Percentiles rank a stretch among this genome's conserved stretches.
Conservation (phyloP, 1,140 invertebrate species). For the Plodia interpunctella region DNA sequence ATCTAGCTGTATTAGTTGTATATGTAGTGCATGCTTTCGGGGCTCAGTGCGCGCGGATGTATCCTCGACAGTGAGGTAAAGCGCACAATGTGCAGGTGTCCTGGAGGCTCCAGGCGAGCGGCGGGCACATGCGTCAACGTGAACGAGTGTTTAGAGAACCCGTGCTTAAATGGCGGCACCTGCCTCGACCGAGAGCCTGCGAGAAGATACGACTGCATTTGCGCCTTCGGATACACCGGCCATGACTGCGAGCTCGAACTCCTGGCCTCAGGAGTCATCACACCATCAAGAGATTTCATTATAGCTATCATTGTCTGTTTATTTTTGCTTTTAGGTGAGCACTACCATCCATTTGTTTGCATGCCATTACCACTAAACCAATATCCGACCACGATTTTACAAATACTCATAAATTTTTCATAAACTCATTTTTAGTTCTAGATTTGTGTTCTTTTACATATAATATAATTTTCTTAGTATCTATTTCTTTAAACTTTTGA, state of each 20-base stretch:
- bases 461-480: too few species aligned
- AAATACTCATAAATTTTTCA: neutral
- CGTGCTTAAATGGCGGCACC: slow-evolving; percentile 85
- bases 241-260: slow-evolving; percentile 87
- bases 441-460: too few species aligned
- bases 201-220: slow-evolving; percentile 85
- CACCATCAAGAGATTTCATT: slow-evolving; percentile 89
- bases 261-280: slow-evolving; percentile 85
- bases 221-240: slow-evolving; percentile 86
- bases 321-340: slow-evolving; percentile 86
- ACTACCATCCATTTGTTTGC: slow-evolving; percentile 62
- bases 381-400: neutral
- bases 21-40: slow-evolving; percentile 57
- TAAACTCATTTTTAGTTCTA: neutral
- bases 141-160: slow-evolving; percentile 84
- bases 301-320: slow-evolving; percentile 88
- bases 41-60: slow-evolving; percentile 58
- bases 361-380: slow-evolving; percentile 27
- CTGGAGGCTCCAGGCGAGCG: slow-evolving; percentile 80
- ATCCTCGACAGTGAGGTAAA: slow-evolving; percentile 38
- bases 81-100: slow-evolving; percentile 80
- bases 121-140: slow-evolving; percentile 84
- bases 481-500: too few species aligned
- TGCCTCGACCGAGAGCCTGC: slow-evolving; percentile 84
- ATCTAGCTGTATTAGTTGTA: slow-evolving; percentile 40